Evolutionary conservation across 2,888 invertebrate species (phyloP).

Genomic region (Drosophila kambysellisi): DNA sequence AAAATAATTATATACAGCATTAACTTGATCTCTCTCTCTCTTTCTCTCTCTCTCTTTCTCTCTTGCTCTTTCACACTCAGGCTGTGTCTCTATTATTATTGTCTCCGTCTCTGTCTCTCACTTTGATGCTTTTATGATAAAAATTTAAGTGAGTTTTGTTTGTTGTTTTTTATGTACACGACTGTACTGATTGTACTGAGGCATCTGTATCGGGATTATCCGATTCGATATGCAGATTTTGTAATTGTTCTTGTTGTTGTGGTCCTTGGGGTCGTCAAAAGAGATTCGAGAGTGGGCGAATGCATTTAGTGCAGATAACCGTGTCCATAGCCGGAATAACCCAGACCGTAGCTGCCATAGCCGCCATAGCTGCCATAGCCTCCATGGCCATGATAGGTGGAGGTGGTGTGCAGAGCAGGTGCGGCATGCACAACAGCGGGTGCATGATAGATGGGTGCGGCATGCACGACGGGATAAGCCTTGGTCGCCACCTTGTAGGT

Average conservation of each 20-base stretch:
- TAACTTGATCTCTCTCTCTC: constrained; percentile 47
- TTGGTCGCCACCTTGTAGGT: constrained; percentile 84
- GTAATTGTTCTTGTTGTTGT: constrained; percentile 19
- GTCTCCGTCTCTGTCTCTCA: constrained; percentile 50
- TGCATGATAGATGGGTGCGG: constrained; percentile 70
- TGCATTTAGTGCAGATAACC: constrained; percentile 73
- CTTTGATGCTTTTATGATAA: constrained; percentile 9
- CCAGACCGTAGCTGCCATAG: constrained; percentile 72
- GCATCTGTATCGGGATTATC: constrained; percentile 32
- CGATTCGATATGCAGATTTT: constrained; percentile 26
- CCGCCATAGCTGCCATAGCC: constrained; percentile 58
- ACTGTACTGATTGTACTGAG: constrained; percentile 47
- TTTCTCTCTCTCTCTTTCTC: not conserved
- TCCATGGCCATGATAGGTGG: constrained; percentile 79
- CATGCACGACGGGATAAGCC: constrained; percentile 81
- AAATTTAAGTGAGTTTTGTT: not conserved
- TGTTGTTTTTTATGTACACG: constrained; percentile 49
- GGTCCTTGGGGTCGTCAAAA: constrained; percentile 51
- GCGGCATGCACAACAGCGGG: constrained; percentile 75
- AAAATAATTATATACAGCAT: constrained; percentile 54
- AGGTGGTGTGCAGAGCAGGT: constrained; percentile 82
- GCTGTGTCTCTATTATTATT: constrained; percentile 15
- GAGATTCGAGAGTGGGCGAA: constrained; percentile 2
- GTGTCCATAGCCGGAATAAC: constrained; percentile 69
- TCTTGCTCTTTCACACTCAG: constrained; percentile 6